Percentiles rank a stretch among this genome's conserved stretches.
These are phyloP conservation scores for Hemichromis elongatus DNA, from an alignment of 2,113 vertebrate genomes.

Conservation along the genomic window DNA sequence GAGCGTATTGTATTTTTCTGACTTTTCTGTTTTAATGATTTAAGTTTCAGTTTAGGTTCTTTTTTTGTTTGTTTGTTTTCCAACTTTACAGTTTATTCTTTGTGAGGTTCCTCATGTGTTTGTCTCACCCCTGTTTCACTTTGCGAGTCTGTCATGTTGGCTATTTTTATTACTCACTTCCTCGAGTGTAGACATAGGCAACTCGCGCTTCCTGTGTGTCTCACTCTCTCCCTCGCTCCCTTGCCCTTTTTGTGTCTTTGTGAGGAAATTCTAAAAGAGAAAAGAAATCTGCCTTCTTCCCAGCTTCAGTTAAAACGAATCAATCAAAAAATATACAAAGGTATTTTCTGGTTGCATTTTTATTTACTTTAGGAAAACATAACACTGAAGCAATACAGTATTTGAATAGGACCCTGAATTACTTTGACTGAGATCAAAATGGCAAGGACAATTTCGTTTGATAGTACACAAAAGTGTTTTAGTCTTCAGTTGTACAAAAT, in stretches of 20 bases:
- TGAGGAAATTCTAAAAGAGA: neutral
- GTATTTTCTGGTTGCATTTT: neutral
- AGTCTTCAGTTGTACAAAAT: neutral
- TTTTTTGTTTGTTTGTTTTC: no score
- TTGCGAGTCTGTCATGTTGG: neutral
- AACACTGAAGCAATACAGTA: neutral
- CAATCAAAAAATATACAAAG: neutral
- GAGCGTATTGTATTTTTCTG: neutral
- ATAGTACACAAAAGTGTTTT: neutral
- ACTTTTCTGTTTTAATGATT: neutral
- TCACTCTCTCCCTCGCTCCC: neutral
- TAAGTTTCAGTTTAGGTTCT: neutral
- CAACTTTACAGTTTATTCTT: neutral
- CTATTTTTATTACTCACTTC: neutral
- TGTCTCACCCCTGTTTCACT: neutral
- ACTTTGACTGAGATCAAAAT: neutral
- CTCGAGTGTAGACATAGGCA: rapidly evolving
- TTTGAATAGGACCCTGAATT: neutral
- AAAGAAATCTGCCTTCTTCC: no score
- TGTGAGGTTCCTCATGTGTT: neutral
- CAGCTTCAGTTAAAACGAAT: neutral
- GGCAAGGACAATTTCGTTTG: neutral
- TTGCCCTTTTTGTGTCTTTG: neutral
- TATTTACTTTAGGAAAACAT: neutral
- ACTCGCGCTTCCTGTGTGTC: neutral